These are phyloP conservation scores for Diaperis boleti DNA, from an alignment of 2,888 invertebrate genomes.

Conservation along the genomic window DNA sequence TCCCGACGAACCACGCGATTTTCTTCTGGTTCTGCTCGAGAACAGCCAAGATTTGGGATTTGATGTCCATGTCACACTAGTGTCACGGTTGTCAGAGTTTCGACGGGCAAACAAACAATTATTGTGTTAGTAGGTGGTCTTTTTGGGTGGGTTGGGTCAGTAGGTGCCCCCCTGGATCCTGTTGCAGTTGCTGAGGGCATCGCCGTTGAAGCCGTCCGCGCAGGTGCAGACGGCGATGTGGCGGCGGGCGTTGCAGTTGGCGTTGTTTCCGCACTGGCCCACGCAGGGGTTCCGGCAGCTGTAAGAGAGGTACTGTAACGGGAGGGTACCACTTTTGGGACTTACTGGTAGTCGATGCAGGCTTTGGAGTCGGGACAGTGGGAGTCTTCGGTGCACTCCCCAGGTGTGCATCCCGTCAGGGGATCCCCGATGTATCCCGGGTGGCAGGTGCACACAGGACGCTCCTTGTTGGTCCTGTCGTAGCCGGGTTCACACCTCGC, in stretches of 20 bases:
- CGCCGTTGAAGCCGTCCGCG: slow-evolving; percentile 75
- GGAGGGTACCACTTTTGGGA: too few species aligned
- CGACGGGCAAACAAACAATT: not conserved
- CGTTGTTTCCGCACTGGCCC: slow-evolving; percentile 83
- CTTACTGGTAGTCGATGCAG: slow-evolving; percentile 82
- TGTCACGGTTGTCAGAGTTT: slow-evolving; percentile 1
- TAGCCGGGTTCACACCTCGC: slow-evolving; percentile 86
- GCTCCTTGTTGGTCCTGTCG: slow-evolving; percentile 83
- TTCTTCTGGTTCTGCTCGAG: slow-evolving; percentile 24
- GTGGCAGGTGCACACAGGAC: slow-evolving; percentile 88
- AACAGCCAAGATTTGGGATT: not conserved
- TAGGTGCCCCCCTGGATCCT: slow-evolving; percentile 42
- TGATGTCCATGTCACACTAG: slow-evolving; percentile 9
- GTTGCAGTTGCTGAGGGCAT: slow-evolving; percentile 70
- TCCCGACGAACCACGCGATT: not conserved
- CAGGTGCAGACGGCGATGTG: slow-evolving; percentile 89
- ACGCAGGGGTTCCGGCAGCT: slow-evolving; percentile 77
- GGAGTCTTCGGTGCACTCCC: slow-evolving; percentile 82
- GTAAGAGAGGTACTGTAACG: slow-evolving; percentile 41
- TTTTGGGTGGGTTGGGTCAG: slow-evolving; percentile 1
- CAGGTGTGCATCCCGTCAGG: slow-evolving; percentile 77
- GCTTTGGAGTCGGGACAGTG: slow-evolving; percentile 82
- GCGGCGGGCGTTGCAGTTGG: slow-evolving; percentile 79
- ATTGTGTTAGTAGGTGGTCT: not conserved
- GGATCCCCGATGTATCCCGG: slow-evolving; percentile 85